phyloP scores from a whole-genome alignment of 1,140 invertebrate genomes.

The Himalopsyche phryganea region DNA sequence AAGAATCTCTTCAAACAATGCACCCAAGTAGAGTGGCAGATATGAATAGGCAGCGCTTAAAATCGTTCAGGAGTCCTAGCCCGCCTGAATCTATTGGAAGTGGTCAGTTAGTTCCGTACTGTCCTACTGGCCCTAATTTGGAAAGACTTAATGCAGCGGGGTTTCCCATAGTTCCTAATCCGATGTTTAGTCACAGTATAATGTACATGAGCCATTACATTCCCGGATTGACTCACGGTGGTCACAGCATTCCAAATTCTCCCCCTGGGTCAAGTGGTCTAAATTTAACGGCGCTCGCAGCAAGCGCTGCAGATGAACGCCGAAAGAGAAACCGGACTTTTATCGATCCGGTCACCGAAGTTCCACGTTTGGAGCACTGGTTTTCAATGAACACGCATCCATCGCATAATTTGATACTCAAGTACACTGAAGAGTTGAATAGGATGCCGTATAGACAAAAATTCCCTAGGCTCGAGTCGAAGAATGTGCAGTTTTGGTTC shows the following conservation, averaged over 20 bases:
- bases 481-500: slow-evolving; percentile 97
- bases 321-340: slow-evolving; percentile 96
- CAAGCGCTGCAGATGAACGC: slow-evolving; percentile 71
- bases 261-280: slow-evolving; percentile 50
- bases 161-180: slow-evolving; percentile 77
- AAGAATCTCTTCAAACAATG: slow-evolving; percentile 34
- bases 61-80: slow-evolving; percentile 39
- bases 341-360: slow-evolving; percentile 97
- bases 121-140: slow-evolving; percentile 37
- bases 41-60: slow-evolving; percentile 43
- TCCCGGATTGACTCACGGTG: slow-evolving; percentile 55
- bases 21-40: slow-evolving; percentile 33
- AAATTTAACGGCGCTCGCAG: slow-evolving; percentile 58
- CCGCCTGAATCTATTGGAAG: slow-evolving; percentile 39
- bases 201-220: slow-evolving; percentile 91
- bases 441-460: slow-evolving; percentile 92
- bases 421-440: slow-evolving; percentile 95
- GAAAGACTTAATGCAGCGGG: slow-evolving; percentile 56
- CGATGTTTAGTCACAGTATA: slow-evolving; percentile 80
- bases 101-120: slow-evolving; percentile 36
- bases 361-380: slow-evolving; percentile 94
- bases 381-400: slow-evolving; percentile 97
- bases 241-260: slow-evolving; percentile 44
- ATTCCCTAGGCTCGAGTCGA: slow-evolving; percentile 93
- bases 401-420: slow-evolving; percentile 92